Percentiles rank a stretch among this genome's conserved stretches.
Conservation (phyloP, 2,888 invertebrate species). For the Cheilosia scutellata region DNA sequence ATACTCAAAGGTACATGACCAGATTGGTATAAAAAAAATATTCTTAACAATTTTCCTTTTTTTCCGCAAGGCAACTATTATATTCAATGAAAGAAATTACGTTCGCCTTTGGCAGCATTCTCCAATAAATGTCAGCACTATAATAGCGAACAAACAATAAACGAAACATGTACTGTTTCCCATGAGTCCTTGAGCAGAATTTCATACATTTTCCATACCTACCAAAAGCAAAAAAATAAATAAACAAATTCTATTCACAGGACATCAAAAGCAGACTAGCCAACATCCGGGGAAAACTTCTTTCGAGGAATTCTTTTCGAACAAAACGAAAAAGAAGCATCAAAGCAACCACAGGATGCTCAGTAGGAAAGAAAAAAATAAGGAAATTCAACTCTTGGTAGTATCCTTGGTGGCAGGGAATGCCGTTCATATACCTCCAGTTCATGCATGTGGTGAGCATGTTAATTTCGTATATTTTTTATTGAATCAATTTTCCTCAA, state of each 20-base stretch:
- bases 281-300: slow-evolving; percentile 4
- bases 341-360: slow-evolving; percentile 33
- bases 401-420: not conserved
- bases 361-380: not conserved
- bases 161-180: slow-evolving; percentile 8
- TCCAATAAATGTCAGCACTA: slow-evolving; percentile 31
- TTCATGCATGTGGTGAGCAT: slow-evolving; percentile 25
- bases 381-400: slow-evolving; percentile 13
- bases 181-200: slow-evolving; percentile 14
- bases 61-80: too few species aligned
- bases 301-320: slow-evolving; percentile 12
- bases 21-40: too few species aligned
- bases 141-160: slow-evolving; percentile 25
- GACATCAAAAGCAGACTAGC: slow-evolving; percentile 32
- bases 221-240: not conserved
- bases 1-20: too few species aligned
- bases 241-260: not conserved
- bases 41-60: too few species aligned
- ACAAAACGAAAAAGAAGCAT: slow-evolving; percentile 1
- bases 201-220: slow-evolving; percentile 16
- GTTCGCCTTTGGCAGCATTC: not conserved
- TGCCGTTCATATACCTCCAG: not conserved
- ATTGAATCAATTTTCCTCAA: slow-evolving; percentile 56
- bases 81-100: not conserved
- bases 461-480: slow-evolving; percentile 48